Conservation (phyloP, 2,888 invertebrate genomes). For the Drosophila infuscata region DNA sequence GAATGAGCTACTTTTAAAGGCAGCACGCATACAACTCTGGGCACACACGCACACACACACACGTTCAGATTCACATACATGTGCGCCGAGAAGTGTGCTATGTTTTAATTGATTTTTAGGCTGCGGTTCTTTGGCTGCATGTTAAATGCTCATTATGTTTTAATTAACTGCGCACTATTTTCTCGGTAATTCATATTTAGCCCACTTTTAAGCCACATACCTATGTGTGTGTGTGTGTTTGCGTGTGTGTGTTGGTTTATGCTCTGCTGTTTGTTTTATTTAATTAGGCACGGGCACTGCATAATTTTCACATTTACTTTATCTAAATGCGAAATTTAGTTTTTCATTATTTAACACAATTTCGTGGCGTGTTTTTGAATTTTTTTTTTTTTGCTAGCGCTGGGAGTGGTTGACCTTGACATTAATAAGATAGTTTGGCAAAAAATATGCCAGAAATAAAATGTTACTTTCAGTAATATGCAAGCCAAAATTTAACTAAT, state of each 20-base stretch:
- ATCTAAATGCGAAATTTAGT: conserved; percentile 79
- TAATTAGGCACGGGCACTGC: conserved; percentile 57
- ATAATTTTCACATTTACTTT: conserved; percentile 76
- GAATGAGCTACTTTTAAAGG: conserved; percentile 21
- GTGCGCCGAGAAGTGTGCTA: conserved; percentile 44
- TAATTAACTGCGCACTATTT: conserved; percentile 77
- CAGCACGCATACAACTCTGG: conserved; percentile 14
- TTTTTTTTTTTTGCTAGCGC: not conserved
- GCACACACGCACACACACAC: conserved; percentile 1
- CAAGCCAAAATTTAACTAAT: not conserved
- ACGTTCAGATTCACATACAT: conserved; percentile 4
- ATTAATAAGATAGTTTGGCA: not conserved
- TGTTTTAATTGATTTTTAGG: conserved; percentile 65
- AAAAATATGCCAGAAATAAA: not conserved
- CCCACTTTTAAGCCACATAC: conserved; percentile 36
- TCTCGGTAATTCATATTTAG: conserved; percentile 76
- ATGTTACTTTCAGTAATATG: not conserved
- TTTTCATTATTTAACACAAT: conserved; percentile 74
- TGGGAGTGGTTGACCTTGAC: conserved; percentile 54
- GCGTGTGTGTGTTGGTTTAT: conserved; percentile 25
- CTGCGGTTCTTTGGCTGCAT: conserved; percentile 51
- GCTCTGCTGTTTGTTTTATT: conserved; percentile 62
- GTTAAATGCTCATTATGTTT: conserved; percentile 73
- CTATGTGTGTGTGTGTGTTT: conserved; percentile 14
- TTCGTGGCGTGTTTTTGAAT: conserved; percentile 40